A percentile compares a stretch with the other conserved stretches of the same genome.
These are phyloP conservation scores for Gnatocerus cornutus DNA, from an alignment of 2,888 invertebrate genomes.

Conservation along the genomic window DNA sequence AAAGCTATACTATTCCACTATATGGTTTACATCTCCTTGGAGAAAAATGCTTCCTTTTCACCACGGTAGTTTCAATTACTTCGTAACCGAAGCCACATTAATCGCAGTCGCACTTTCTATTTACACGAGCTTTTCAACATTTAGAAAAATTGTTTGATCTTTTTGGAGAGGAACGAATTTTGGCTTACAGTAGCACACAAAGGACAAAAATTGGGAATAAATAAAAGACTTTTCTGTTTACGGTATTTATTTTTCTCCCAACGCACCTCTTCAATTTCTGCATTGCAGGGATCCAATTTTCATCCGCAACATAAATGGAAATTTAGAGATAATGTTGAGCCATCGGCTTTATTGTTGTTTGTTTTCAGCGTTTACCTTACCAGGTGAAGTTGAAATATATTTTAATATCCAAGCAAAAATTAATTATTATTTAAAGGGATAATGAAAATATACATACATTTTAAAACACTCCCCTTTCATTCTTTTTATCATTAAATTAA, in stretches of 20 bases:
- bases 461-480: too few relatives aligned
- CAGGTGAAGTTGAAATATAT: background rate
- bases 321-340: conserved; percentile 8
- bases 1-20: background rate
- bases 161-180: conserved; percentile 3
- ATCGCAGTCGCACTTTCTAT: conserved; percentile 28
- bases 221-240: conserved; percentile 20
- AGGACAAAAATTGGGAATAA: conserved; percentile 7
- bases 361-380: background rate
- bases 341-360: conserved; percentile 2
- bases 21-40: background rate
- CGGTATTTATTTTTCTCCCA: conserved; percentile 3
- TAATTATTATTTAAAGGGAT: too few relatives aligned
- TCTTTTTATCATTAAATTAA: too few relatives aligned
- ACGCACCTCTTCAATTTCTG: conserved; percentile 8
- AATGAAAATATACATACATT: too few relatives aligned
- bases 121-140: background rate
- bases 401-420: too few relatives aligned
- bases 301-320: conserved; percentile 11
- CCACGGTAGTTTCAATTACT: conserved; percentile 24
- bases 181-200: background rate
- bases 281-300: conserved; percentile 10
- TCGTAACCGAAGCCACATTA: conserved; percentile 15
- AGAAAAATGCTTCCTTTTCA: too few relatives aligned
- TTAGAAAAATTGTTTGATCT: conserved; percentile 13